A percentile compares a stretch with the other conserved stretches of the same genome.
Conservation (phyloP, 1,140 invertebrate genomes). For the Drosophila kikkawai region DNA sequence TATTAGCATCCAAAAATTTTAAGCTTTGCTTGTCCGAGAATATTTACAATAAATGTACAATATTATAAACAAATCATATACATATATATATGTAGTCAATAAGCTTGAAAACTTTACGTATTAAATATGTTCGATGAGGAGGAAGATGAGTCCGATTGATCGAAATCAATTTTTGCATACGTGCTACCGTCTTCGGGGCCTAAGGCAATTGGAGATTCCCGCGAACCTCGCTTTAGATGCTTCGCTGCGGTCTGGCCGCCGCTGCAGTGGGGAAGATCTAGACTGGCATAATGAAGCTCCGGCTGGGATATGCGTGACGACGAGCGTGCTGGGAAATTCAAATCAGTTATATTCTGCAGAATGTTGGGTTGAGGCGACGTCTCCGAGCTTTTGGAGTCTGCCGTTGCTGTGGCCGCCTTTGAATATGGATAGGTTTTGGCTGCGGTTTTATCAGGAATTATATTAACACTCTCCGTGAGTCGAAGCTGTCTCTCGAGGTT, state of each 20-base stretch:
- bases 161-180: constrained; percentile 91
- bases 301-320: constrained; percentile 85
- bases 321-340: constrained; percentile 70
- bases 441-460: constrained; percentile 28
- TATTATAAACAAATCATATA: constrained; percentile 50
- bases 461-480: constrained; percentile 39
- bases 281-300: constrained; percentile 88
- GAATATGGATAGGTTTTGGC: constrained; percentile 29
- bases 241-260: constrained; percentile 64
- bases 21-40: constrained; percentile 47
- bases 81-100: constrained; percentile 19
- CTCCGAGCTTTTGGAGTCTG: constrained; percentile 22
- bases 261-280: constrained; percentile 86
- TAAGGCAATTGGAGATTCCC: constrained; percentile 80
- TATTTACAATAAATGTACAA: constrained; percentile 59
- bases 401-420: background rate
- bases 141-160: constrained; percentile 86
- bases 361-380: constrained; percentile 16
- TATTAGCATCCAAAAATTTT: constrained; percentile 48
- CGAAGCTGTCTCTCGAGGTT: constrained; percentile 60
- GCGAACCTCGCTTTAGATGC: constrained; percentile 65
- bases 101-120: constrained; percentile 50
- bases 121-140: constrained; percentile 80
- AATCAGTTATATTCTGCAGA: constrained; percentile 32
- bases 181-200: constrained; percentile 85